Evolutionary conservation across 2,888 invertebrate genomes (phyloP), one percentile per base, ranked within the genome.

Genomic region (Eucriotettix oculatus): DNA sequence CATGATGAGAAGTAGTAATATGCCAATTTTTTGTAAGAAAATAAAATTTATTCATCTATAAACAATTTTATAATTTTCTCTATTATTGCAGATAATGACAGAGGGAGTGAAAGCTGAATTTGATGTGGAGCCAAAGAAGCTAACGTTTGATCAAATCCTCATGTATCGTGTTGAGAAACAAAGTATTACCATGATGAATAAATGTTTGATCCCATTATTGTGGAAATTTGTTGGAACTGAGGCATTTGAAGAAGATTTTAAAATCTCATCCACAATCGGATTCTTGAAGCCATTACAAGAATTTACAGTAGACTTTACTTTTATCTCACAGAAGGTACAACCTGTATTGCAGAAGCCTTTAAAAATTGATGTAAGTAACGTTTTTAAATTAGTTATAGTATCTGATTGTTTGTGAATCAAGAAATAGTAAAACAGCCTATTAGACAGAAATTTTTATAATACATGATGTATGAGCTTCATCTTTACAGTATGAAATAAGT

Each of bases 101-200:
- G 74, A 71, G 52, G 81, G 82, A 17, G 75, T 78, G 10, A 72
- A 76, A 55, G 73, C 83, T 52, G 71, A 74, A 16, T 74, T 83
- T 53, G 76, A 69, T 54, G 60, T 77, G 7, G 67, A 68, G 3
- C 71, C 72, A 3, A 76, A 72, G 61, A 58, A 65, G 10, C 61
- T 76, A 69, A 73, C 74, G 59, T 83, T 82, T 61, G 80, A 79
- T n/a, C 77, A 77, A 61, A 72, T 77, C 29, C 70, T 82, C 44
- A 68, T 83, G 0, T 75, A 79, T 64, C 74, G 76, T 56, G 74
- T 74, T 54, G 76, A 75, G 66, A 75, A 72, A 44, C 76, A 76
- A 62, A 73, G 71, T 61, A 71, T 82, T 54, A 77, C 73, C 55
- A 71, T 84, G 29, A 76, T 73, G 60, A 84, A 83, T 67, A 76